Conservation (phyloP, 1,140 invertebrate species). For the Caerostris darwini region DNA sequence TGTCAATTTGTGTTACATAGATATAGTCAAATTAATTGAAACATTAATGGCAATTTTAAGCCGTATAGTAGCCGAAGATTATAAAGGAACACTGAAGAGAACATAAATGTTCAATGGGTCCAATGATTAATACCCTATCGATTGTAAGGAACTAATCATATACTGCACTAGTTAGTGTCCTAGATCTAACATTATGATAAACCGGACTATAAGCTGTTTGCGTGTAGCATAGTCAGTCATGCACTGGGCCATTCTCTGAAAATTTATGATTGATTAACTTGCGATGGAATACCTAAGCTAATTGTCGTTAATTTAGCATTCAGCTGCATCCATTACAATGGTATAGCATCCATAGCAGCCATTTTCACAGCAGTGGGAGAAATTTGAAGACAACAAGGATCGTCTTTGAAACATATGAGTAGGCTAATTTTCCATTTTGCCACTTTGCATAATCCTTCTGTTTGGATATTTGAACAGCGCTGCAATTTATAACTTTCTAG, state of each 20-base stretch:
- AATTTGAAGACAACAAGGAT: slow-evolving; percentile 4
- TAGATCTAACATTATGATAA: slow-evolving; percentile 30
- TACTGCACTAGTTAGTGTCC: slow-evolving; percentile 24
- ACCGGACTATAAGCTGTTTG: slow-evolving; percentile 22
- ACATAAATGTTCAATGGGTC: slow-evolving; percentile 5
- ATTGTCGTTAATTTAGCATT: slow-evolving; percentile 29
- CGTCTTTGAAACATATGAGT: neutral
- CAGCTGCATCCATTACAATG: slow-evolving; percentile 8
- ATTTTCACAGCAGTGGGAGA: neutral
- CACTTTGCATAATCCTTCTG: neutral
- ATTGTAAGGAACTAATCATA: slow-evolving; percentile 18
- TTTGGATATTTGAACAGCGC: no score
- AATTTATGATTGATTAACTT: slow-evolving; percentile 33
- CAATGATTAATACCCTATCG: slow-evolving; percentile 7
- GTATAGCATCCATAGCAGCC: slow-evolving; percentile 1
- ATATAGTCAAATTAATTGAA: no score
- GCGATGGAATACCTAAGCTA: slow-evolving; percentile 31
- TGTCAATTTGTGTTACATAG: no score
- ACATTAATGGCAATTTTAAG: no score
- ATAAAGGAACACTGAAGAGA: neutral
- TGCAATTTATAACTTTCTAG: no score
- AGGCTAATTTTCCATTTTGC: neutral
- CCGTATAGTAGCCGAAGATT: no score
- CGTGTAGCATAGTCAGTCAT: slow-evolving; percentile 16
- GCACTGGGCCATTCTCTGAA: slow-evolving; percentile 13